A percentile compares a stretch with the other conserved stretches of the same genome.
These are phyloP conservation scores for Nasonia giraulti DNA, from an alignment of 1,140 invertebrate species.

Conservation along the genomic window DNA sequence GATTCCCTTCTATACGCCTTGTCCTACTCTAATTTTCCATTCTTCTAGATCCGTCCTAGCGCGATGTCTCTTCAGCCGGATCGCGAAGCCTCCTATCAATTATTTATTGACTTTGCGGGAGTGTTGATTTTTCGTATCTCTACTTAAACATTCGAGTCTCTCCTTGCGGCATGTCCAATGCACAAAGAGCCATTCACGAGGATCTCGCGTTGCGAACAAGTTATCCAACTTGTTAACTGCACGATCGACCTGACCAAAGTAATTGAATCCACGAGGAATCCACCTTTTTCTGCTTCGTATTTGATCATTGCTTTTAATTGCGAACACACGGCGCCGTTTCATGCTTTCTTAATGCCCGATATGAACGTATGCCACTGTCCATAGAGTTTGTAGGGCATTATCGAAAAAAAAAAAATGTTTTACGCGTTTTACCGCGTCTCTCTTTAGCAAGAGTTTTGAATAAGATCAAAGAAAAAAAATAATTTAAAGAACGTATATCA, in stretches of 20 bases:
- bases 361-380: background rate
- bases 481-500: slow-evolving; percentile 60
- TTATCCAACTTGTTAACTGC: background rate
- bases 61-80: slow-evolving; percentile 34
- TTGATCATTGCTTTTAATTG: background rate
- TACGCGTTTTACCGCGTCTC: background rate
- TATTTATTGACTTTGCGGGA: slow-evolving; percentile 26
- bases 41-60: slow-evolving; percentile 50
- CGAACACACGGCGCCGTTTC: background rate
- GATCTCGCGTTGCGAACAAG: background rate
- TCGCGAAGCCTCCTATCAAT: slow-evolving; percentile 26
- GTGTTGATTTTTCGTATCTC: background rate
- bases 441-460: slow-evolving; percentile 19
- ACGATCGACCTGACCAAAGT: background rate
- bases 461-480: background rate
- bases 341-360: background rate
- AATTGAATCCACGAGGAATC: background rate
- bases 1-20: background rate
- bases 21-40: slow-evolving; percentile 15
- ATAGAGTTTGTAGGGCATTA: slow-evolving; percentile 9
- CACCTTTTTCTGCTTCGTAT: background rate
- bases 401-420: background rate
- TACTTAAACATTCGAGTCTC: background rate
- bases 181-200: background rate
- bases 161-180: background rate